Base-by-base conservation (phyloP, 2,113 vertebrate genomes). In the Percina caprodes region DNA sequence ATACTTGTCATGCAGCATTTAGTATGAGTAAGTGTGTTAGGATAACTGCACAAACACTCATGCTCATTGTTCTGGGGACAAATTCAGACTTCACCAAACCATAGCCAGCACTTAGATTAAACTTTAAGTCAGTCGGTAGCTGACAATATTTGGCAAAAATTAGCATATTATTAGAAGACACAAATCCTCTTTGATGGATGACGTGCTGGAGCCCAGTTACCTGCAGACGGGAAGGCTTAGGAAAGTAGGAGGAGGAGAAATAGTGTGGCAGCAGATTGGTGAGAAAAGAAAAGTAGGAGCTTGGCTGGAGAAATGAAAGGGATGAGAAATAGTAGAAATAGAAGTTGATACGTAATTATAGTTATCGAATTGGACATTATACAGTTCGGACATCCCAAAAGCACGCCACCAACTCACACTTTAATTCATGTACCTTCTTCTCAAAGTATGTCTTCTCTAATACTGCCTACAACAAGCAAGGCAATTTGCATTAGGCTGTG, bases 221-320 rank as follows among this genome's bases (percentile, higher is more conserved):
- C 91, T 94, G 87, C 73, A 70, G 70, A 85, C 56, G 35, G 70
- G 69, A 65, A 62, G 73, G 72, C 69, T 87, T 87, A 89, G 73
- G 51, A 72, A 79, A 86, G 69, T 54, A 88, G 76, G 76, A 85
- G 69, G 84, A 83, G 69, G 91, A 89, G 13, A 82, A 69, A 76
- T 12, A 85, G 72, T 77, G 88, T 92, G 93, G 93, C 75, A 94
- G 86, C 78, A 92, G 83, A 66, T 92, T 73, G 49, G 85, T 86
- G 61, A 94, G 80, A 84, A 86, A 83, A 80, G 88, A 81, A 81
- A 88, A 83, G 89, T 90, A 85, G 75, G 84, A 84, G 81, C 75
- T 91, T 91, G 68, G 82, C 90, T 93, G 86, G 85, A 93, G 91
- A 77, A 82, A 89, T 75, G 80, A 90, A 89, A 83, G 70, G 74